A percentile compares a stretch with the other conserved stretches of the same genome.
These are phyloP conservation scores for Labeo calbasu DNA, from an alignment of 2,797 vertebrate genomes.

Conservation along the genomic window DNA sequence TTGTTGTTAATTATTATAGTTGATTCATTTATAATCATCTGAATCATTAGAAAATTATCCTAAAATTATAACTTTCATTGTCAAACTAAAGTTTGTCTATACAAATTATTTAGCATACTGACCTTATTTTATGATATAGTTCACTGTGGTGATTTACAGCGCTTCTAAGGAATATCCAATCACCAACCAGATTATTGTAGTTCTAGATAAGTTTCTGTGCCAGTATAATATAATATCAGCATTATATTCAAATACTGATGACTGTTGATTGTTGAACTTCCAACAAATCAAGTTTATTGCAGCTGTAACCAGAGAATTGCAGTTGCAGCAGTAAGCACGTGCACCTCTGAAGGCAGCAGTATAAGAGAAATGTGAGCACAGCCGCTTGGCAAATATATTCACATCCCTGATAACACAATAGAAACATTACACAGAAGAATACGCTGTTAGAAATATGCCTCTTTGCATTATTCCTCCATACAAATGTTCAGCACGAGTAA, in stretches of 20 bases:
- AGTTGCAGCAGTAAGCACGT: slow-evolving; percentile 25
- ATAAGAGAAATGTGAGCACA: slow-evolving; percentile 26
- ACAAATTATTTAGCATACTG: not conserved
- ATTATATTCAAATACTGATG: slow-evolving; percentile 4
- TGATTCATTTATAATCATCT: not conserved
- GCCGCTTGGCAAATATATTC: slow-evolving; percentile 32
- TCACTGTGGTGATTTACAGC: not conserved
- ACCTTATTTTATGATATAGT: not conserved
- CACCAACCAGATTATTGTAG: not conserved
- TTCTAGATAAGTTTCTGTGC: not conserved
- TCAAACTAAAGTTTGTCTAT: not conserved
- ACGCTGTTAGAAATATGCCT: slow-evolving; percentile 41
- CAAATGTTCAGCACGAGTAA: slow-evolving; percentile 37
- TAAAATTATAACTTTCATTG: not conserved
- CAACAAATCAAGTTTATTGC: slow-evolving; percentile 15
- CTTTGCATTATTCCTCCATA: slow-evolving; percentile 41
- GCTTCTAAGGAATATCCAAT: not conserved
- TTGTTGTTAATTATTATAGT: too few relatives aligned
- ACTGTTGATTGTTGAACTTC: not conserved
- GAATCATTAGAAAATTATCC: not conserved
- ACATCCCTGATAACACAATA: slow-evolving; percentile 48
- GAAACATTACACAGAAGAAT: slow-evolving; percentile 48
- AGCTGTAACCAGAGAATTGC: slow-evolving; percentile 29
- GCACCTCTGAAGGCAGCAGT: slow-evolving; percentile 33
- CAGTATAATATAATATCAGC: not conserved